Evolutionary conservation across 2,888 invertebrate species (phyloP), one percentile per base, ranked within the genome.

Genomic region (Subacronicta megacephala): DNA sequence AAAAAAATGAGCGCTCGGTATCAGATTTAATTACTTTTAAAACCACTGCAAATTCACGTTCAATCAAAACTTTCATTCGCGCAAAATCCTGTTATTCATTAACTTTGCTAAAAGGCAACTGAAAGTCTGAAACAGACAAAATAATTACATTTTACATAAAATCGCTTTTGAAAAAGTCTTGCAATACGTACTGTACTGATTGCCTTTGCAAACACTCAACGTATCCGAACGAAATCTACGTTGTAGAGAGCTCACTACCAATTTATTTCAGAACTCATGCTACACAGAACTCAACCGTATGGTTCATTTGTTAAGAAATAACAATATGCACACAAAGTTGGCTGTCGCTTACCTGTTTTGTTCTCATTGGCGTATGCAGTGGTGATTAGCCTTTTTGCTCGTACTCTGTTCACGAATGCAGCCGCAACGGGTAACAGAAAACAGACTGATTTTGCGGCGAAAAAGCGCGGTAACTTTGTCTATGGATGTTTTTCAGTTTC

Each of bases 351-450:
- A 69, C 65, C 72, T 76, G 76, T 74, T 80, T 78, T 67, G 74
- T 77, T 77, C 73, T 66, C 64, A 60, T 71, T 75, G 57, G 69
- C 58, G 66, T 61, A 72, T 65, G 66, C 61, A 67, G 58, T 62
- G 55, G 70, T 78, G 78, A 80, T 80, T 80, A 80, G 78, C 66
- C 72, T 77, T 80, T 80, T 80, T 77, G 70, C 75, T 73, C 64
- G 68, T 76, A 62, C 47, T 20, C 37, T 65, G 46, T 68, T 67
- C 58, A 37, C 40, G 67, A 75, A 75, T 55, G 64, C 65, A 61
- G 66, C 78, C 75, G 50, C 71, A 72, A 65, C 60, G 55, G 42
- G 72, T 66, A 75, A 77, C 67, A 72, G 79, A 75, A 80, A 77
- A 71, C 70, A 63, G 71, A 66, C 74, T 70, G 73, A 70, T 71